These are phyloP conservation scores for Biston betularia DNA, from an alignment of 2,888 invertebrate species.

Conservation along the genomic window DNA sequence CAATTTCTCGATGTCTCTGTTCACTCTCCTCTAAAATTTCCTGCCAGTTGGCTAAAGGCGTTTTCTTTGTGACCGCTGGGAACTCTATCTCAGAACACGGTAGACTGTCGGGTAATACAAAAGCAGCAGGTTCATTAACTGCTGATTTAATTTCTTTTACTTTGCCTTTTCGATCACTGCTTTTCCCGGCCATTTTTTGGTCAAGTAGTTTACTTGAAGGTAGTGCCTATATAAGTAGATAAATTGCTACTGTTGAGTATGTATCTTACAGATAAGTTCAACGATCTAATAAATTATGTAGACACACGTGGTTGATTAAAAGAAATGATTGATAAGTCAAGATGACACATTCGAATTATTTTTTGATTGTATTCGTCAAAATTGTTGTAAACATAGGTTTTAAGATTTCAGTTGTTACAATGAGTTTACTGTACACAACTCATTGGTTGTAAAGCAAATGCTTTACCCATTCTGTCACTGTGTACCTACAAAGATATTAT, in stretches of 20 bases:
- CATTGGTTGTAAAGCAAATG: too few species aligned
- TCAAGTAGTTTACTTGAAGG: too few species aligned
- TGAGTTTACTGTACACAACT: too few species aligned
- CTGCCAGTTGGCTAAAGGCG: conserved; percentile 65
- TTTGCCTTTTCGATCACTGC: conserved; percentile 58
- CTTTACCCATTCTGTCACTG: too few species aligned
- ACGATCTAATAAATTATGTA: too few species aligned
- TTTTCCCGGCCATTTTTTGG: conserved; percentile 64
- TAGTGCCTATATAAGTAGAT: neutral
- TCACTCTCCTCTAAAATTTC: conserved; percentile 68
- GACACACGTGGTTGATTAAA: too few species aligned
- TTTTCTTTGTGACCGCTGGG: conserved; percentile 61
- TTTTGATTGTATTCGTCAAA: neutral
- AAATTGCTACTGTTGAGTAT: neutral
- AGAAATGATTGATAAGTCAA: too few species aligned
- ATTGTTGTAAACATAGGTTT: too few species aligned
- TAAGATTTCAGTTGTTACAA: too few species aligned
- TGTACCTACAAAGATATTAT: too few species aligned
- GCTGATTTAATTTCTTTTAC: conserved; percentile 57
- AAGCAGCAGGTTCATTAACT: conserved; percentile 57
- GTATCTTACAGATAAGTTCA: too few species aligned
- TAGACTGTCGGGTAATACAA: conserved; percentile 72
- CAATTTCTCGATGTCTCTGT: conserved; percentile 57
- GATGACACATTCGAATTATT: too few species aligned
- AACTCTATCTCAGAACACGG: conserved; percentile 76